Conservation (phyloP, 1,140 invertebrate species). For the Helicorthomorpha holstii region DNA sequence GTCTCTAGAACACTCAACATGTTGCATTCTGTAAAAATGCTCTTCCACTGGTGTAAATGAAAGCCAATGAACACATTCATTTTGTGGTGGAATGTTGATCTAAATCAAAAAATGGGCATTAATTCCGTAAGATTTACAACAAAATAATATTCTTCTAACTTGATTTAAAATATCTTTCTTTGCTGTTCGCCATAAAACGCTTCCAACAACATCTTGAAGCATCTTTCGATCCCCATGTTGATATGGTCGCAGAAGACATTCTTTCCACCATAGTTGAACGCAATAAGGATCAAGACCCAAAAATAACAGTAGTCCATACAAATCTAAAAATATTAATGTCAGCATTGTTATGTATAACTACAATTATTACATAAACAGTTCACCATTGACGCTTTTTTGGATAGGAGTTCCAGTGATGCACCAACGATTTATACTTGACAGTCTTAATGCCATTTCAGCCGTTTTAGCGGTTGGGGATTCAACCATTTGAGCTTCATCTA, state of each 20-base stretch:
- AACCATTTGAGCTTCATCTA: slow-evolving; percentile 72
- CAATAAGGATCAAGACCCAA: slow-evolving; percentile 41
- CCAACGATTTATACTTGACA: slow-evolving; percentile 47
- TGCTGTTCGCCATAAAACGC: slow-evolving; percentile 48
- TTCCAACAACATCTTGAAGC: slow-evolving; percentile 34
- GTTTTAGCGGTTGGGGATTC: slow-evolving; percentile 39
- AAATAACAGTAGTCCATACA: slow-evolving; percentile 52
- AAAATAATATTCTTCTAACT: slow-evolving; percentile 19
- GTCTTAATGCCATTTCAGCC: slow-evolving; percentile 41
- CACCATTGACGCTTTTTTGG: slow-evolving; percentile 39
- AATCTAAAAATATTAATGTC: slow-evolving; percentile 25
- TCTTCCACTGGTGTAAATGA: slow-evolving; percentile 40
- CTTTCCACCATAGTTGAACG: slow-evolving; percentile 35
- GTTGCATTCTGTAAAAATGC: slow-evolving; percentile 37
- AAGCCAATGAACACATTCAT: slow-evolving; percentile 31
- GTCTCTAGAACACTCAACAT: slow-evolving; percentile 24
- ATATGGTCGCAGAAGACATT: slow-evolving; percentile 37
- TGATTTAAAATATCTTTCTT: slow-evolving; percentile 45
- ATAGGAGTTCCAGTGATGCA: slow-evolving; percentile 62
- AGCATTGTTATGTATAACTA: background rate
- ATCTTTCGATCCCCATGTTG: slow-evolving; percentile 27
- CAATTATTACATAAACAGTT: slow-evolving; percentile 8
- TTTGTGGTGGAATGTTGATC: slow-evolving; percentile 31
- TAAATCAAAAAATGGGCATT: slow-evolving; percentile 11
- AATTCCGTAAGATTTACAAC: background rate